A percentile compares a stretch with the other conserved stretches of the same genome.
phyloP scores from a whole-genome alignment of 2,888 invertebrate species.

The Clunio marinus region DNA sequence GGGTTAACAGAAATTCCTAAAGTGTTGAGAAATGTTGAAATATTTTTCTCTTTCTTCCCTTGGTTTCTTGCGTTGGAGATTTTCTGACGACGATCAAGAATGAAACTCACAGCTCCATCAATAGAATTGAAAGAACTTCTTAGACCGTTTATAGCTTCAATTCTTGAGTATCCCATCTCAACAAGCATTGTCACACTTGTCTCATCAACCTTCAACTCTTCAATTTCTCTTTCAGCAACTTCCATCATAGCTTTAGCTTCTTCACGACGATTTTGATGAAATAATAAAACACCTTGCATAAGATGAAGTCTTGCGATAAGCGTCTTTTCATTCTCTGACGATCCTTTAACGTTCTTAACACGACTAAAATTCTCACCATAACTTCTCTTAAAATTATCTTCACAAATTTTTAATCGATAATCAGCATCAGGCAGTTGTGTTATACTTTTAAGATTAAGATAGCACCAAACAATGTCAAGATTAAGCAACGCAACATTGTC shows the following conservation, averaged over 20 bases:
- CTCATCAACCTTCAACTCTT: conserved; percentile 59
- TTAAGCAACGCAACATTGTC: conserved; percentile 81
- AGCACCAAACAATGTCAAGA: conserved; percentile 87
- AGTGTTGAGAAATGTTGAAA: conserved; percentile 44
- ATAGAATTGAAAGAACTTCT: conserved; percentile 56
- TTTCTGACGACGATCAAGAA: conserved; percentile 57
- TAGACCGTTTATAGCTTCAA: conserved; percentile 68
- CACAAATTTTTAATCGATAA: conserved; percentile 62
- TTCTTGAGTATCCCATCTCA: conserved; percentile 62
- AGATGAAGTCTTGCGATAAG: conserved; percentile 73
- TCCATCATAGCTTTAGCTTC: conserved; percentile 60
- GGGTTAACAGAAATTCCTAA: conserved; percentile 48
- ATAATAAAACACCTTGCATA: conserved; percentile 73
- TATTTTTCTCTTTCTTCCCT: conserved; percentile 53
- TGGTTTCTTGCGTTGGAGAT: conserved; percentile 53
- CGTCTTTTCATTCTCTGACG: conserved; percentile 63
- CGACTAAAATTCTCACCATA: conserved; percentile 65
- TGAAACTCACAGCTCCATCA: conserved; percentile 61
- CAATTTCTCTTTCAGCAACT: conserved; percentile 62
- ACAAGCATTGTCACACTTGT: conserved; percentile 53
- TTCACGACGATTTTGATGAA: conserved; percentile 66
- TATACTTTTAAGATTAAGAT: conserved; percentile 67
- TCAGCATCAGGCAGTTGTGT: conserved; percentile 70
- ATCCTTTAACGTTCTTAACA: conserved; percentile 57
- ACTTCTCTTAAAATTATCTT: conserved; percentile 60